Evolutionary conservation across 1,140 invertebrate species (phyloP), one percentile per base, ranked within the genome.

Genomic region (Drosophila azteca): DNA sequence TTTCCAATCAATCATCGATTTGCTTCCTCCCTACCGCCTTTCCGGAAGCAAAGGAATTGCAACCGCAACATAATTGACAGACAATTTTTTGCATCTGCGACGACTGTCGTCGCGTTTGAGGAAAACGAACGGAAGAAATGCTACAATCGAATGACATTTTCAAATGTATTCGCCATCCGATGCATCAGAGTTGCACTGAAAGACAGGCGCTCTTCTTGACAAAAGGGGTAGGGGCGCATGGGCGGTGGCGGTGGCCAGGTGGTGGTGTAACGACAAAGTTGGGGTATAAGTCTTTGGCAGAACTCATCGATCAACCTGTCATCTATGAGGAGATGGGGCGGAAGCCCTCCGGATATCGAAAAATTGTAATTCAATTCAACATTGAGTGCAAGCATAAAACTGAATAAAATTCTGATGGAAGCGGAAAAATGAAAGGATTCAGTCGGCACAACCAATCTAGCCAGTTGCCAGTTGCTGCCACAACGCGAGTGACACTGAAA

Each of bases 241-340:
- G 0, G 17, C 17, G 17, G 17, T 20, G 31, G 15, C 0, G 3
- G 26, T 15, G 48, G 17, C 3, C 3, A n/a, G 5, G 24, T 46
- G 44, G 22, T 26, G 17, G n/a, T 52, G 51, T 8, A n/a, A 15
- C 31, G 39, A 31, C 31, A 2, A 31, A 31, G 31, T 31, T 31
- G 20, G n/a, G 53, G 31, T 7, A 62, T 49, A 73, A 49, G 58
- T 74, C 70, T 45, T 62, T 53, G 52, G 65, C 53, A 68, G 58
- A 83, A 83, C 75, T 85, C 81, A 84, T 84, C 81, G 72, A 78
- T 84, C 81, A 85, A 73, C 53, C 75, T 84, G 81, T 80, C 81
- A 85, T 44, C 60, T 53, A 44, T 17, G 45, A 35, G 8, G 20
- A 52, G 15, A 41, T 15, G 48, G 15, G 13, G 11, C 11, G 20